Base-by-base conservation (phyloP, 2,888 invertebrate genomes). In the Heliconius sara region DNA sequence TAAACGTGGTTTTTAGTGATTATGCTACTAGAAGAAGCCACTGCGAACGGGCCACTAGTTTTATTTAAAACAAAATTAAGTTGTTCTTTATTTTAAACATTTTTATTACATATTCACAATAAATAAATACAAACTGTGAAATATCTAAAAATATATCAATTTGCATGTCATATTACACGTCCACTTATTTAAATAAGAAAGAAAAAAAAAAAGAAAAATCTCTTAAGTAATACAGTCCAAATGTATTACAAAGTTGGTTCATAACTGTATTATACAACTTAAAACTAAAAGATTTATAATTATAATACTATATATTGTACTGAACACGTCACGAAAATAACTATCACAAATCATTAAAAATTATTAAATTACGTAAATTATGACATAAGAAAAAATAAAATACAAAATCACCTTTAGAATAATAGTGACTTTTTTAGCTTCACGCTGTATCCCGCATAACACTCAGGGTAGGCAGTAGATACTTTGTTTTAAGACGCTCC, bases 221-320 rank as follows among this genome's bases (percentile, higher is more conserved):
- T 19, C 19, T 25, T 70, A 9, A 39, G 39, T 9, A 39, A 27
- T 25, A 4, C 27, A 13, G 34, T 39, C 2, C 12, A 52, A 27
- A 19, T 72, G 22, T 39, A 25, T 43, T 12, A 65, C 65, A 75
- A 47, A 72, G 57, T 67, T 73, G 78, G 78, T 74, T 78, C 39
- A 57, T 74, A 78, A 78, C 65, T 43, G n/a, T 70, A 52, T 39
- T n/a, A 60, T 3, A 47, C 52, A 57, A 77, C 75, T 81, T 81
- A 83, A 19, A 77, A 83, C 82, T 81, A 82, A 79, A 83, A 82
- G 80, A 81, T 83, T 80, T 83, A 83, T 80, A 80, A 77, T 81
- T 67, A 80, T 67, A 68, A 67, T 68, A 80, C 78, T 78, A 78
- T 57, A 39, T 52, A 25, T 47, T 52, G 71, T 43, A 60, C 77